Base-by-base conservation (phyloP, 1,140 invertebrate genomes). In the Lineus longissimus region DNA sequence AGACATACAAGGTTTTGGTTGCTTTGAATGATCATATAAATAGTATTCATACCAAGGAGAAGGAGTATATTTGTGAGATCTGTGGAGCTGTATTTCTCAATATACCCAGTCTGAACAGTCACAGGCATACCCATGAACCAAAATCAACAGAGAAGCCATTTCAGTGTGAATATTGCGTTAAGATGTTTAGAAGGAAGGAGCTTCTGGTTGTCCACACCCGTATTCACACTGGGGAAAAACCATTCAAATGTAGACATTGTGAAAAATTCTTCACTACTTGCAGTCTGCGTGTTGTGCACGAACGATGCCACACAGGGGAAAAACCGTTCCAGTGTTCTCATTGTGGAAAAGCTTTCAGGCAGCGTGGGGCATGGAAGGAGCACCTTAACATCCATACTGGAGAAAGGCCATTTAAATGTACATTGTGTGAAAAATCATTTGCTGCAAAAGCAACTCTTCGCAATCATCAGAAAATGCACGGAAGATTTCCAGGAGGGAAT, bases 311-410 rank as follows among this genome's bases (percentile, higher is more conserved):
- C n/a, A 51, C 47, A 6, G 47, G 47, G 9, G 47, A 7, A 51
- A 51, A 51, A 27, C n/a, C n/a, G 9, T 51, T 7, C n/a, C 4
- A 19, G n/a, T 51, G 47, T 27, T 4, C 6, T 6, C 9, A 51
- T 23, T 51, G 47, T 27, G 47, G 47, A 27, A 51, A 51, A 27
- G n/a, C 47, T 6, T 75, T 75, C 56, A 70, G 71, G 15, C 73
- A 75, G 61, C 72, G 74, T 62, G 74, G 75, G 62, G 74, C 74
- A 54, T 60, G 76, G 61, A 58, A 73, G 60, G 75, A 76, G 59
- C 76, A 78, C 58, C 74, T 76, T 62, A 75, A 76, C 61, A 69
- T 78, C 15, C 76, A 78, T 62, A 75, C 72, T 67, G 76, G 76
- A 17, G 75, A 75, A 17, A 74, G 76, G 58, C 76, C 76, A 7